Base-by-base conservation (phyloP, 2,113 vertebrate species). In the Lophotis ruficrista region DNA sequence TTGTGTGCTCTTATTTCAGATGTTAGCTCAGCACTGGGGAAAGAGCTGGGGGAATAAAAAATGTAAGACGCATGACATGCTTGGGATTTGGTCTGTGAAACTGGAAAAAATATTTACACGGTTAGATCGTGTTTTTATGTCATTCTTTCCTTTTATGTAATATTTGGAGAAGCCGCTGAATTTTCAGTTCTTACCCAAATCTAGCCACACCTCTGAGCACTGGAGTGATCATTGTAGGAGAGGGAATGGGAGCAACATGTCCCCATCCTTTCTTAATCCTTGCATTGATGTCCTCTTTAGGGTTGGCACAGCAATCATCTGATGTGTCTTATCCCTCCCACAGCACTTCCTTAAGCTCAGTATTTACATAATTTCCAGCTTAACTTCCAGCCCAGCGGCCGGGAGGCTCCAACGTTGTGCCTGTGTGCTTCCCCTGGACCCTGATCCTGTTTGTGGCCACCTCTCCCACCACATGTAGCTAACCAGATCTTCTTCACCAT, bases 71-170 rank as follows among this genome's bases (percentile, higher is more conserved):
- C 78, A 91, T 93, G 89, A 95, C 91, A 90, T 64, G 84, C 89
- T 95, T 73, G 72, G 92, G 94, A 96, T 97, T 93, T 92, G 89
- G 80, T 97, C 92, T 76, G 81, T 45, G 23, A 95, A 95, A 83
- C 94, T 96, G 96, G 96, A 96, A 95, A 91, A 94, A 91, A 95
- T 92, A 95, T 95, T 95, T 95, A 96, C 85, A 90, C 0, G 3
- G 73, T 97, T 96, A 96, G 85, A 56, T 91, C 19, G 47, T 89
- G 78, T 50, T 90, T 93, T 90, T 75, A 14, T 68, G 68, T 93
- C 83, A 94, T 88, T 91, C 82, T 97, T 97, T 97, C 95, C 95
- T 97, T 96, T 94, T 93, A 89, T 89, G 94, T 96, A 79, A 97
- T 89, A 92, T 93, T 89, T 95, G 96, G 94, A 95, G 89, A 86